A percentile compares a stretch with the other conserved stretches of the same genome.
Conservation (phyloP, 2,888 invertebrate genomes). For the Marasmarcha lunaedactyla region DNA sequence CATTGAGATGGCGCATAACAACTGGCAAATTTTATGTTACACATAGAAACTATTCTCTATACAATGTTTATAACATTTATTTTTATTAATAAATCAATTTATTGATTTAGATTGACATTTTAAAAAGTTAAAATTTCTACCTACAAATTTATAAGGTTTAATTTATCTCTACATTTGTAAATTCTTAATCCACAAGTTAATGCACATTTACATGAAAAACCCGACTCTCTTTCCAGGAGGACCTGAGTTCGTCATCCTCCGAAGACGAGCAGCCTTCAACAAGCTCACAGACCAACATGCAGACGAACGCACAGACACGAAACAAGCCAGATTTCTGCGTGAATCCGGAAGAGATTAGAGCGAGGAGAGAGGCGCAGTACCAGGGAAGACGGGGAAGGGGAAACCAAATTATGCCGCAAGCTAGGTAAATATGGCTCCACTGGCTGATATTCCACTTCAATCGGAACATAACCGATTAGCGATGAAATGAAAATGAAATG, state of each 20-base stretch:
- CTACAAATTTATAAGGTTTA: too few species aligned
- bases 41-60: too few species aligned
- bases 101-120: not conserved
- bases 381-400: constrained; percentile 32
- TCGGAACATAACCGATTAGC: too few species aligned
- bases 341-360: constrained; percentile 81
- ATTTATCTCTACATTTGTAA: too few species aligned
- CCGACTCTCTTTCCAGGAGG: too few species aligned
- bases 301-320: constrained; percentile 4
- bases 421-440: too few species aligned
- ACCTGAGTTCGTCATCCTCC: constrained; percentile 26
- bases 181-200: too few species aligned
- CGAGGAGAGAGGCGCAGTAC: constrained; percentile 72
- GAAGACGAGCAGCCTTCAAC: constrained; percentile 31
- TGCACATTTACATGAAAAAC: too few species aligned
- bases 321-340: constrained; percentile 72
- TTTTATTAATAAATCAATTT: not conserved
- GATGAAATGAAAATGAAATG: too few species aligned
- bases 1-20: too few species aligned
- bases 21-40: too few species aligned
- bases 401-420: constrained; percentile 25
- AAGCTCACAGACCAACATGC: constrained; percentile 17
- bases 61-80: not conserved
- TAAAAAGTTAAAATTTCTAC: not conserved
- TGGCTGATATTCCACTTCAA: too few species aligned